Base-by-base conservation (phyloP, 2,797 vertebrate genomes). In the Molossus alvarezi region DNA sequence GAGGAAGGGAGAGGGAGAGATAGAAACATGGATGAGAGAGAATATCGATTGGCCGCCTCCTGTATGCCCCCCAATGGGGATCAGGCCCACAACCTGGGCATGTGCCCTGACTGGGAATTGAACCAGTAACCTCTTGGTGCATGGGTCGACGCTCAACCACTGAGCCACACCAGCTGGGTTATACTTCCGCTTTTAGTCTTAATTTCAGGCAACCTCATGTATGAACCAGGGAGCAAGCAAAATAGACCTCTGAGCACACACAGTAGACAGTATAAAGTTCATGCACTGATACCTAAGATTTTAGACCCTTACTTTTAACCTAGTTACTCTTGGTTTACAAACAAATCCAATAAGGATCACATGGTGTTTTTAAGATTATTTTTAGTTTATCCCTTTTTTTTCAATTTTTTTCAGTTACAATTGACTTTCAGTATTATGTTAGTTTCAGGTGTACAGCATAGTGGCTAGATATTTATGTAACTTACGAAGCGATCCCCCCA, bases 251-350 rank as follows among this genome's bases (percentile, higher is more conserved):
- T 81, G 67, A 75, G n/a, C 14, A 33, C 17, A 77, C 9, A 81
- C 64, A 81, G 33, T n/a, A 91, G 27, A 58, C 51, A 27, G 20
- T 51, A 33, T 80, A 13, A 76, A 71, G 55, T 75, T 91, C 27
- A 48, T 51, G 41, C 7, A n/a, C 21, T 1, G 2, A 51, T 60
- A 53, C 9, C 25, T 48, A 37, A 6, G 33, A 67, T 62, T 64
- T 94, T 67, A 79, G 41, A 80, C n/a, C 37, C 51, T 84, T 60
- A 27, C 73, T 76, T 96, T 87, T 51, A 82, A 60, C 87, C 37
- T 91, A 25, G 33, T 94, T 92, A 51, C 53, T 93, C 73, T 67
- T 77, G 79, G 12, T 85, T 94, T 96, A 57, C 33, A 69, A 53
- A 45, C 10, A 95, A 76, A 82, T 82, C 33, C 15, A 72, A 1